Evolutionary conservation across 2,888 invertebrate genomes (phyloP), one percentile per base, ranked within the genome.

Genomic region (Pammene fasciana): DNA sequence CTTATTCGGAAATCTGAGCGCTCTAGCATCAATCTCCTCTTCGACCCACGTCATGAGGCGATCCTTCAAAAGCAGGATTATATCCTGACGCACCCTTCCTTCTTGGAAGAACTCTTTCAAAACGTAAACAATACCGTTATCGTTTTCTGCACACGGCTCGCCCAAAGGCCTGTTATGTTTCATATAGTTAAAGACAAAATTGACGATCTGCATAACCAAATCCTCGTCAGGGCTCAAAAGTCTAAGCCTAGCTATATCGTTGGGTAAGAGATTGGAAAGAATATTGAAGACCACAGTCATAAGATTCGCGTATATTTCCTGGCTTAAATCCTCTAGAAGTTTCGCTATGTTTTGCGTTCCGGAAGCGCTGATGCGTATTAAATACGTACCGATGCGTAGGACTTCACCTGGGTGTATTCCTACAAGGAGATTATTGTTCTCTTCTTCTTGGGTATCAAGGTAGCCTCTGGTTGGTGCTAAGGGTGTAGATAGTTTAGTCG

Each of bases 31-130:
- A 3, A 86, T 80, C 73, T 92, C 84, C 0, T 79, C 75, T 1
- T 84, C 80, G 0, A 92, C 75, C 85, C 84, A 90, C 0, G 55
- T 68, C 0, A 89, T 73, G 4, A 92, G 75, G 5, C 82, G 77
- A 54, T 86, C 80, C 72, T 87, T 92, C 73, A 93, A 77, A 59
- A 74, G 45, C 62, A 90, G 65, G 62, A 93, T 86, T 0, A 88
- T 89, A 0, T 88, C 87, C 68, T 86, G 84, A 7, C 86, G 81
- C 5, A 93, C 80, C 0, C 80, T 74, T 0, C 93, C 93, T 16
- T 92, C 87, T 75, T 90, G 89, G 78, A 93, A 92, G 74, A 92
- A 92, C 71, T 90, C 88, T 71, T 85, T 88, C 9, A 93, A 68
- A 0, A 90, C 82, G 13, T 86, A 77, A 0, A 85, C 68, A n/a